A percentile compares a stretch with the other conserved stretches of the same genome.
These are phyloP conservation scores for Cephus pulcher DNA, from an alignment of 2,888 invertebrate genomes.

Conservation along the genomic window DNA sequence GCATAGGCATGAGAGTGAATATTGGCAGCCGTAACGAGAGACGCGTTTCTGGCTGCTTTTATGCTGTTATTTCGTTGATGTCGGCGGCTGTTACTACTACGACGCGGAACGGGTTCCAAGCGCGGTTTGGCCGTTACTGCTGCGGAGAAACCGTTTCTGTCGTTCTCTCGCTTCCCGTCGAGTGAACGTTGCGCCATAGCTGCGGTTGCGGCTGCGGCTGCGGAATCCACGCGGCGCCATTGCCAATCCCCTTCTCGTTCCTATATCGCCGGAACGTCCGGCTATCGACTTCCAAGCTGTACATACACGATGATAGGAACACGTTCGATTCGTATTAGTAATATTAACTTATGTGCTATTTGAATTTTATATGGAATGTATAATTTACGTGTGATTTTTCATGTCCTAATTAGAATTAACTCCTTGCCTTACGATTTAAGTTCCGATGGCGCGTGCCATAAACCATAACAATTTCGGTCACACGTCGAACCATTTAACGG, in stretches of 20 bases:
- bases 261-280: not conserved
- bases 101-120: conserved; percentile 23
- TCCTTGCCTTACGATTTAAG: too few relatives aligned
- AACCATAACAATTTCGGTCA: too few relatives aligned
- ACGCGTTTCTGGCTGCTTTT: not conserved
- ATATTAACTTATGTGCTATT: conserved; percentile 3
- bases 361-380: conserved; percentile 2
- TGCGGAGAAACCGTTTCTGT: conserved; percentile 47
- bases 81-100: not conserved
- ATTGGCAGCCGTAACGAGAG: not conserved
- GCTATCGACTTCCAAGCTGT: conserved; percentile 15
- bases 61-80: not conserved
- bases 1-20: not conserved
- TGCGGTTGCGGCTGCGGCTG: conserved; percentile 49
- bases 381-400: conserved; percentile 4
- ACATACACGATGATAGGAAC: not conserved
- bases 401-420: conserved; percentile 8
- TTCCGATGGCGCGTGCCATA: too few relatives aligned
- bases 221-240: conserved; percentile 55
- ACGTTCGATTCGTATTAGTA: not conserved
- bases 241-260: conserved; percentile 27
- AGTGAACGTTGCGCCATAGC: conserved; percentile 29
- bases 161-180: conserved; percentile 16
- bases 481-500: too few relatives aligned
- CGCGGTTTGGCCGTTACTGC: conserved; percentile 50